Percentiles rank a stretch among this genome's conserved stretches.
Evolutionary conservation across 37 sponge, comb jelly and placozoan species (phyloP).

Genomic region (Ephydatia muelleri): DNA sequence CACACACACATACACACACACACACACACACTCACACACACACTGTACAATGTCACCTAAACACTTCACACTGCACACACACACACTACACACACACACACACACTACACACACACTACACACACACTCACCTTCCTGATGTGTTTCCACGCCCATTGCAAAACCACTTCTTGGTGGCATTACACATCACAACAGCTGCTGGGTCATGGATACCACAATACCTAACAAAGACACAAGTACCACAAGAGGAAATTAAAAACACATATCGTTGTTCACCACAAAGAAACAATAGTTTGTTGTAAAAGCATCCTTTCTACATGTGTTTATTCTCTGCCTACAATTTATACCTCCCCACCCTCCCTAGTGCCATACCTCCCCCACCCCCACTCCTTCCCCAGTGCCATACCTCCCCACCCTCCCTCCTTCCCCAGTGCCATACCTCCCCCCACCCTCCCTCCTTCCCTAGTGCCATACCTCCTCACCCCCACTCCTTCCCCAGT

Average conservation of each 20-base stretch:
- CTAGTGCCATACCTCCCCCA: no score
- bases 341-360: background rate
- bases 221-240: background rate
- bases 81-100: background rate
- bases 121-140: constrained; percentile 74
- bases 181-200: constrained; percentile 94
- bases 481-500: no score
- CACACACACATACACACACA: background rate
- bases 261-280: background rate
- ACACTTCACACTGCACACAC: background rate
- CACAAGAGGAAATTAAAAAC: background rate
- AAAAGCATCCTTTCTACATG: background rate
- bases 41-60: background rate
- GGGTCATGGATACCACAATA: constrained; percentile 99
- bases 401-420: no score
- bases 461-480: no score
- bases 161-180: constrained; percentile 93
- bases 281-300: background rate
- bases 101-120: background rate
- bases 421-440: no score
- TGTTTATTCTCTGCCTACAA: background rate
- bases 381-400: no score
- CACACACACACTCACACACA: constrained; percentile 5
- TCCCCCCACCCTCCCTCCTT: no score
- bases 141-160: constrained; percentile 98